Evolutionary conservation across 2,797 vertebrate species (phyloP).

Genomic region (Lemur catta): DNA sequence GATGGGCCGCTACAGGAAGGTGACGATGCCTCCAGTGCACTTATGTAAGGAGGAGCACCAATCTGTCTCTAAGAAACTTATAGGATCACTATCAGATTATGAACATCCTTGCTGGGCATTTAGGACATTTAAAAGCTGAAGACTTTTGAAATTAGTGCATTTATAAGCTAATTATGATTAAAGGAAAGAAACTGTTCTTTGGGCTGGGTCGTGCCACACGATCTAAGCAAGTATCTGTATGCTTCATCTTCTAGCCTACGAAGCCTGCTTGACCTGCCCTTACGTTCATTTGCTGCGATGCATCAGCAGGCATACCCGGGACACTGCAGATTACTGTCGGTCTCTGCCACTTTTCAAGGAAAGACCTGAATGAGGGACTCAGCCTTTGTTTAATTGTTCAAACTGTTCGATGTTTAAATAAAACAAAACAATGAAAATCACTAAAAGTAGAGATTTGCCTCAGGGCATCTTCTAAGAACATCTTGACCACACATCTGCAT

Average conservation of each 20-base stretch:
- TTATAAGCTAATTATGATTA: constrained; percentile 20
- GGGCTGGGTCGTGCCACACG: not conserved
- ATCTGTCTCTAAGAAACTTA: not conserved
- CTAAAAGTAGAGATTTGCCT: not conserved
- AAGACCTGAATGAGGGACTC: not conserved
- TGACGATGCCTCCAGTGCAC: not conserved
- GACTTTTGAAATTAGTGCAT: not conserved
- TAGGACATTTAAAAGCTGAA: not conserved
- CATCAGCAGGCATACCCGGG: not conserved
- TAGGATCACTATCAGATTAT: not conserved
- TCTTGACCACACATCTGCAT: not conserved
- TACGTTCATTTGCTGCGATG: not conserved
- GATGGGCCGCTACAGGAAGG: not conserved
- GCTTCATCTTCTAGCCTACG: not conserved
- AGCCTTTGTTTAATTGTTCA: not conserved
- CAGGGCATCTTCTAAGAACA: not conserved
- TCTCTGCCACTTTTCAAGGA: not conserved
- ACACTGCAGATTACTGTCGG: constrained; percentile 9
- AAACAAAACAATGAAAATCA: not conserved
- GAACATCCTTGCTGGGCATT: not conserved
- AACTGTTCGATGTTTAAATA: not conserved
- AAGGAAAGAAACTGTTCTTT: not conserved
- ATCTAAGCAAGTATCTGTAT: not conserved
- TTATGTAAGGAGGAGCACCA: not conserved
- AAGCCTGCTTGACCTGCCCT: not conserved